phyloP scores from a whole-genome alignment of 2,113 vertebrate species.

The Aleadryas rufinucha region DNA sequence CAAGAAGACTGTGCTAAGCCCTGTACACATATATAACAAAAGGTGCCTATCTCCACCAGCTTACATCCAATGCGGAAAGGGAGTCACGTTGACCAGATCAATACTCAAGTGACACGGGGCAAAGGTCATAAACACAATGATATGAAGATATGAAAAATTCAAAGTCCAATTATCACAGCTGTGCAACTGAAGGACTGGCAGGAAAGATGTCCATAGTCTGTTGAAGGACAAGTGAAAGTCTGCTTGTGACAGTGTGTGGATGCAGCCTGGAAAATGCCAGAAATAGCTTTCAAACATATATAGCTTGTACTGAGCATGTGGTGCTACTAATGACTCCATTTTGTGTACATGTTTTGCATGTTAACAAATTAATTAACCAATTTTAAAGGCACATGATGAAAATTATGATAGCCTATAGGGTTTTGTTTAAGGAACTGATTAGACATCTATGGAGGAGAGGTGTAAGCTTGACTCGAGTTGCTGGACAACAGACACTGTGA shows the following conservation, averaged over 20 bases:
- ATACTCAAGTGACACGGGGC: background rate
- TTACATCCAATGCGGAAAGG: background rate
- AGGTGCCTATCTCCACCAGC: background rate
- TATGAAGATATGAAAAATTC: background rate
- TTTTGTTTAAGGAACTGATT: background rate
- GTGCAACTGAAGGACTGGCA: background rate
- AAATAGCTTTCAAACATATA: slow-evolving; percentile 5
- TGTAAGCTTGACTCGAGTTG: background rate
- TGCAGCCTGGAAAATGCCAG: background rate
- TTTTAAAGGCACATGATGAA: background rate
- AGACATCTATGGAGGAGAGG: background rate
- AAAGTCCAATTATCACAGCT: background rate
- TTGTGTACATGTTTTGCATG: slow-evolving; percentile 1
- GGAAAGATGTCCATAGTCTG: background rate
- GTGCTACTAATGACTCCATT: background rate
- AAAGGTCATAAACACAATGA: background rate
- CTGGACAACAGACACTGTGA: background rate
- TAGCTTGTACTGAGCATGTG: background rate
- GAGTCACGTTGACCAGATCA: background rate
- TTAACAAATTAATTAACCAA: background rate
- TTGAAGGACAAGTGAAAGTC: background rate
- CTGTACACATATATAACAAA: background rate
- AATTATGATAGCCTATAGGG: background rate
- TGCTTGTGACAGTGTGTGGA: background rate
- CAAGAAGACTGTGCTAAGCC: background rate